phyloP scores from a whole-genome alignment of 2,113 vertebrate genomes.

The Orientallactaga bullata region DNA sequence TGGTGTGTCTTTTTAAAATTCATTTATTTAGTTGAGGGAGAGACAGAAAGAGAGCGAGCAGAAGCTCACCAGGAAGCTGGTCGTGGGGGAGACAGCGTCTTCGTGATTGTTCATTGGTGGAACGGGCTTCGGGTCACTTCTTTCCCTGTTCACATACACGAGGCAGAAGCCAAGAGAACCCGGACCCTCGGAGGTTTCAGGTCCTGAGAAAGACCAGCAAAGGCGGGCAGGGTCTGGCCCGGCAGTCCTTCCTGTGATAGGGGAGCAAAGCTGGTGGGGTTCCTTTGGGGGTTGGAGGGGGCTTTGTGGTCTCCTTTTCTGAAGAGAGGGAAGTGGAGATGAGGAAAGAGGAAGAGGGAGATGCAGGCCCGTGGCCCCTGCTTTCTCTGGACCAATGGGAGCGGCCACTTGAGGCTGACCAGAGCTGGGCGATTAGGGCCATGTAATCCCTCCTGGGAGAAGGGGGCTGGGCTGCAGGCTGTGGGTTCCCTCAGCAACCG shows the following conservation, averaged over 20 bases:
- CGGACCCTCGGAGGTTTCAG: accelerated
- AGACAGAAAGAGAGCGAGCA: accelerated
- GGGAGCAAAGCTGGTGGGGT: neutral
- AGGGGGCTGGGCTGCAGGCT: constrained; percentile 65
- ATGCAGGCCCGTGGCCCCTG: neutral
- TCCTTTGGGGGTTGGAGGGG: neutral
- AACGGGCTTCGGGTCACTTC: accelerated
- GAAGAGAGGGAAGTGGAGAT: neutral
- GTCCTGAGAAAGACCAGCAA: accelerated
- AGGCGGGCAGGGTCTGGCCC: neutral
- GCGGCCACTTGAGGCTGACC: neutral
- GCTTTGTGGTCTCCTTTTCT: neutral
- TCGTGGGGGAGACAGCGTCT: too few species aligned
- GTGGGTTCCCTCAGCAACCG: constrained; percentile 72
- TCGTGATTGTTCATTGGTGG: accelerated
- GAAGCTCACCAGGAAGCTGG: accelerated
- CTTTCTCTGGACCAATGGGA: neutral
- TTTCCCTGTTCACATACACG: neutral
- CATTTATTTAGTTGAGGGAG: too few species aligned
- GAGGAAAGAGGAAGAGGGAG: neutral
- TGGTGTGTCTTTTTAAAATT: too few species aligned
- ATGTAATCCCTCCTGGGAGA: constrained; percentile 55
- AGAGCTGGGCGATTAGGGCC: constrained; percentile 30
- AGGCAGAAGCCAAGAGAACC: neutral
- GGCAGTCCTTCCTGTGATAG: neutral